A percentile compares a stretch with the other conserved stretches of the same genome.
Evolutionary conservation across 2,113 vertebrate genomes (phyloP).

Genomic region (Burhinus oedicnemus): DNA sequence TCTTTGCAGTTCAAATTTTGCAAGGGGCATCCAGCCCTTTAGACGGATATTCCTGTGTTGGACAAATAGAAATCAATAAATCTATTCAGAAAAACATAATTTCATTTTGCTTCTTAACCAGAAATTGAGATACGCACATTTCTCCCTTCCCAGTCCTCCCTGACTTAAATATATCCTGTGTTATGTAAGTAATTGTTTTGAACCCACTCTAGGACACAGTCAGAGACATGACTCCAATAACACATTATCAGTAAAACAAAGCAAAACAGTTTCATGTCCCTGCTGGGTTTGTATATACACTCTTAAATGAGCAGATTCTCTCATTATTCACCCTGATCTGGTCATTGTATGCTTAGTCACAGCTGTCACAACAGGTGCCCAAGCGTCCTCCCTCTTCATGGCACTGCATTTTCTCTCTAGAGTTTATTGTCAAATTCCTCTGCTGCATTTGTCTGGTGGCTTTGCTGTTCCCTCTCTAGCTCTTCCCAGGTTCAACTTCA

Average conservation of each 20-base stretch:
- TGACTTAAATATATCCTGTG: slow-evolving; percentile 41
- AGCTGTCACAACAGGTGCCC: slow-evolving; percentile 54
- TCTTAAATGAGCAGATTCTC: slow-evolving; percentile 64
- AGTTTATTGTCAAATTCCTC: slow-evolving; percentile 12
- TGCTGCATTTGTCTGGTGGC: not conserved
- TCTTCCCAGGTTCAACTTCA: not conserved
- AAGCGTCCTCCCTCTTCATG: not conserved
- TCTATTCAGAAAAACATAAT: slow-evolving; percentile 26
- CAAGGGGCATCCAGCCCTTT: not conserved
- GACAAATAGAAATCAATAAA: slow-evolving; percentile 10
- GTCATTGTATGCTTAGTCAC: slow-evolving; percentile 51
- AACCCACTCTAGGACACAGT: slow-evolving; percentile 64
- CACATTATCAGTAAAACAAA: slow-evolving; percentile 69
- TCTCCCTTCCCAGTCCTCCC: not conserved
- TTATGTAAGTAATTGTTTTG: slow-evolving; percentile 66
- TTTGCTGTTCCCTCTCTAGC: not conserved
- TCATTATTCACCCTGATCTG: slow-evolving; percentile 56
- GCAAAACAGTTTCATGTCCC: slow-evolving; percentile 60
- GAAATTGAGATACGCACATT: slow-evolving; percentile 17
- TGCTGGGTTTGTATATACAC: slow-evolving; percentile 59
- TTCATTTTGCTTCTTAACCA: slow-evolving; percentile 51
- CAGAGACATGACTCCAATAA: slow-evolving; percentile 70
- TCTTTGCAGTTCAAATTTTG: not conserved
- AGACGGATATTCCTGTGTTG: rapidly evolving
- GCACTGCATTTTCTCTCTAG: not conserved